Evolutionary conservation across 2,888 invertebrate species (phyloP), one percentile per base, ranked within the genome.

Genomic region (Heliconius charithonia): DNA sequence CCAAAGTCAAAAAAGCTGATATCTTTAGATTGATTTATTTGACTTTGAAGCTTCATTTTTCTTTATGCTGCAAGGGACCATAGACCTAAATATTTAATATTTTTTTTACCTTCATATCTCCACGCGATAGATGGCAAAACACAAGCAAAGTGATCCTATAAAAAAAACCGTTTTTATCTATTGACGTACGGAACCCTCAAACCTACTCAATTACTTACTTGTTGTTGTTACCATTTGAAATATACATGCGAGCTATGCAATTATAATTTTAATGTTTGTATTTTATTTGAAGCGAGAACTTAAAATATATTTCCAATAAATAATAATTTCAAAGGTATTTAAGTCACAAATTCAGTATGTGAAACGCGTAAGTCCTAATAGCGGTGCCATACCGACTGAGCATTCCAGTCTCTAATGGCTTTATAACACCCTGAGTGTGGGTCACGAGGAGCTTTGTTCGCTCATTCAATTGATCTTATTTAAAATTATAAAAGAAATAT

Each of bases 401-500:
- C 63, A 74, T 74, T 74, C 74, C 74, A 74, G 63, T 19, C 74
- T 74, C 74, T 74, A 74, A 65, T 74, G 74, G 74, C 74, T 63
- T 74, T 74, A 74, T 65, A 74, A 74, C 65, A n/a, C 74, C 25
- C 74, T 13, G 41, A 41, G 62, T 74, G 32, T 71, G 56, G 56
- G 59, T 72, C 32, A 16, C 59, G 32, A 25, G 16, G n/a, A 19
- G 56, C 59, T 59, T 59, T 25, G 59, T 72, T 45, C 41, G 25
- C 45, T 69, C 69, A 45, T 45, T 69, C 69, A 16, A 45, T 69
- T 69, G 69, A 69, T 69, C n/a, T 69, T 69, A 69, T 69, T 45
- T 69, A 45, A 69, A 69, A 69, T 69, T 27, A 69, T 69, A 45
- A 45, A 45, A 69, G 69, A 69, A 25, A 69, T 45, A 41, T 45